Conservation (phyloP, 1,140 invertebrate genomes). For the Drosophila persimilis region DNA sequence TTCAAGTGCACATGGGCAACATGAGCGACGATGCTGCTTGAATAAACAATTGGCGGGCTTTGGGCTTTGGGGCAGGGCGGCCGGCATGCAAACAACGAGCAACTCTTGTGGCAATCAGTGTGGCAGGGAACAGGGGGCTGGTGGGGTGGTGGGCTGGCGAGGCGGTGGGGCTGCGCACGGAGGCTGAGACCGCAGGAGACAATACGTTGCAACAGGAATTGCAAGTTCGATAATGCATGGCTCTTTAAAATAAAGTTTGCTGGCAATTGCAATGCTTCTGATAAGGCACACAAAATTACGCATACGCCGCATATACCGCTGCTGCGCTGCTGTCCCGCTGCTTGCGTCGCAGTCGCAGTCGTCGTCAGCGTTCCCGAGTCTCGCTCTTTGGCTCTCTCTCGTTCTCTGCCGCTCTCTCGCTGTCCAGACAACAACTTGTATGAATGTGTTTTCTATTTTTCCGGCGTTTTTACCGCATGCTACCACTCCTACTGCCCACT, state of each 20-base stretch:
- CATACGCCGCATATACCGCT: conserved; percentile 62
- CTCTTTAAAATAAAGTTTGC: conserved; percentile 72
- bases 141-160: too few species aligned
- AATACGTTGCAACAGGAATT: conserved; percentile 35
- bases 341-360: conserved; percentile 22
- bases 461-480: conserved; percentile 37
- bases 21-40: conserved; percentile 59
- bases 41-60: conserved; percentile 72
- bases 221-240: conserved; percentile 47
- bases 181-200: conserved; percentile 22
- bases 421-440: conserved; percentile 68
- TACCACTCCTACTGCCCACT: neutral
- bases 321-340: conserved; percentile 19
- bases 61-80: conserved; percentile 44
- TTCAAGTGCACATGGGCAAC: conserved; percentile 31
- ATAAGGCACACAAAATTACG: conserved; percentile 70
- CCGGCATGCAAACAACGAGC: conserved; percentile 53
- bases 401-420: conserved; percentile 3
- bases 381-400: neutral
- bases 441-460: conserved; percentile 72
- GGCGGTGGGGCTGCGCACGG: neutral
- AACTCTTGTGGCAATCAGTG: conserved; percentile 22
- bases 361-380: neutral
- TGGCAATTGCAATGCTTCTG: conserved; percentile 48
- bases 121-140: neutral